Conservation (phyloP, 2,797 vertebrate genomes). For the Poeciliopsis presidionis region DNA sequence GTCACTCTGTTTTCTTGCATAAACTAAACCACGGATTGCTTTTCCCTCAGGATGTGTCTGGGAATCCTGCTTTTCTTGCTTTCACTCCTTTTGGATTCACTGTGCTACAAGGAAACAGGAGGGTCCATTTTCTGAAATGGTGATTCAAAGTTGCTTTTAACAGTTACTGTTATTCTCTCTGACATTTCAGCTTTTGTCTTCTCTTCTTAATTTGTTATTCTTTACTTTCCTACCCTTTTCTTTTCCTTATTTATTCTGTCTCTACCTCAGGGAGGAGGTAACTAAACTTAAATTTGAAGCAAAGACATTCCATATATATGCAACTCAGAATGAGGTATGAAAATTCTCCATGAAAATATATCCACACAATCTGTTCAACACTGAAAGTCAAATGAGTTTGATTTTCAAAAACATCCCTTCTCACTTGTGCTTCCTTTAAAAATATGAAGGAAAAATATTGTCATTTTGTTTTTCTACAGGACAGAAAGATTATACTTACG, state of each 20-base stretch:
- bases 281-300: conserved; percentile 98
- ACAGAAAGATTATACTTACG: conserved; percentile 96
- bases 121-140: conserved; percentile 98
- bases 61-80: conserved; percentile 95
- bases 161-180: conserved; percentile 7
- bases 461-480: conserved; percentile 74
- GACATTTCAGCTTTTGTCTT: conserved; percentile 1
- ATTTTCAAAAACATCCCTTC: background rate
- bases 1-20: background rate
- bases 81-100: conserved; percentile 98
- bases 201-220: background rate
- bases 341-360: conserved; percentile 48
- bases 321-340: conserved; percentile 96
- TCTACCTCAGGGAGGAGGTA: conserved; percentile 90
- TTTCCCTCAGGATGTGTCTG: conserved; percentile 92
- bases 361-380: conserved; percentile 14
- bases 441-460: background rate
- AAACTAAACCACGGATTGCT: background rate
- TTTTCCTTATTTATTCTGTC: conserved; percentile 5
- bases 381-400: conserved; percentile 34
- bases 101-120: conserved; percentile 96
- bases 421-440: background rate
- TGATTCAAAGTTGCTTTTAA: conserved; percentile 63
- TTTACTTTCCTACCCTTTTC: background rate
- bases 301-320: conserved; percentile 98